A percentile compares a stretch with the other conserved stretches of the same genome.
phyloP scores from a whole-genome alignment of 1,140 invertebrate species.

The Lordiphosa stackelbergi region DNA sequence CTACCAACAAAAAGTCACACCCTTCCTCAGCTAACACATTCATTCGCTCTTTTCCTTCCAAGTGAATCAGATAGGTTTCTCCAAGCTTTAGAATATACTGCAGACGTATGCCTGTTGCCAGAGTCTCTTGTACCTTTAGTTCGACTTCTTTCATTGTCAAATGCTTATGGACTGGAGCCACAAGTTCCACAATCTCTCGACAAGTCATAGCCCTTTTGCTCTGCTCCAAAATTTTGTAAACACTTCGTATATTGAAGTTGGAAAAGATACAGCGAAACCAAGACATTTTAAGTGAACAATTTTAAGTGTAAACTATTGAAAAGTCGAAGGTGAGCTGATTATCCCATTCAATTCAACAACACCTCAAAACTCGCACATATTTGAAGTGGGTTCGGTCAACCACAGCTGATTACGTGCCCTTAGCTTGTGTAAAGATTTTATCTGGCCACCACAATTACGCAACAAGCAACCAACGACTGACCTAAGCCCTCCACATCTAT shows the following conservation, averaged over 20 bases:
- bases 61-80: not conserved
- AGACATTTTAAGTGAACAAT: not conserved
- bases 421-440: conserved; percentile 6
- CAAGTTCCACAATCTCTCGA: not conserved
- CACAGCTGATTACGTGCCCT: conserved; percentile 2
- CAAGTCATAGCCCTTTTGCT: not conserved
- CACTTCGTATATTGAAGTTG: not conserved
- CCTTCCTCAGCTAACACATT: not conserved
- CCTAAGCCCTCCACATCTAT: conserved; percentile 11
- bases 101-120: not conserved
- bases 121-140: not conserved
- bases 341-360: too few relatives aligned
- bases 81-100: not conserved
- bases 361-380: conserved; percentile 1
- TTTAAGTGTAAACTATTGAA: not conserved
- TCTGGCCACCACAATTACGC: conserved; percentile 13
- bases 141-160: not conserved
- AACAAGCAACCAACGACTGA: conserved; percentile 8
- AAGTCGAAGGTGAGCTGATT: conserved; percentile 6
- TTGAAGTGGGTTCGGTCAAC: not conserved
- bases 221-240: not conserved
- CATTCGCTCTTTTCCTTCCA: too few relatives aligned
- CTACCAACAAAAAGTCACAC: not conserved
- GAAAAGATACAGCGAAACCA: not conserved
- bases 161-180: not conserved